Conservation (phyloP, 2,888 invertebrate species). For the Venusia cambrica region DNA sequence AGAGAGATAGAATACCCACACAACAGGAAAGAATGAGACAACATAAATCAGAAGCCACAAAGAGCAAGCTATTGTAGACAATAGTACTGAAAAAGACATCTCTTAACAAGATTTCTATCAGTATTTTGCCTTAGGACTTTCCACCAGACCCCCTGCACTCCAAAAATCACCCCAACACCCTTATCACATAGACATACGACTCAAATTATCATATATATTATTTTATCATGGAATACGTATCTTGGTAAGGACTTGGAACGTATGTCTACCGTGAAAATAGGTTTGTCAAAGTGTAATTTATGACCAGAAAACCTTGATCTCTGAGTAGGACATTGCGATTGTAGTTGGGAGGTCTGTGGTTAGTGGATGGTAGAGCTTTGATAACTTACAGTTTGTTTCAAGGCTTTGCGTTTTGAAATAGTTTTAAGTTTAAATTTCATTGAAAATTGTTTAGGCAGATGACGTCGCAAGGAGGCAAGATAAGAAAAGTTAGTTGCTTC, state of each 20-base stretch:
- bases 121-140: constrained; percentile 67
- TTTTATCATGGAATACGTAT: constrained; percentile 14
- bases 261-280: constrained; percentile 73
- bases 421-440: constrained; percentile 2
- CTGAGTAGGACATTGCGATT: neutral
- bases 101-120: constrained; percentile 78
- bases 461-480: neutral
- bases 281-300: constrained; percentile 71
- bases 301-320: constrained; percentile 45
- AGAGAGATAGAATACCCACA: constrained; percentile 49
- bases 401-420: constrained; percentile 25
- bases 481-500: neutral
- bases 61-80: constrained; percentile 78
- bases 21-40: too few relatives aligned
- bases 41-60: constrained; percentile 53
- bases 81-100: constrained; percentile 78
- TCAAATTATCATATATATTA: constrained; percentile 17
- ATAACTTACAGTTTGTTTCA: constrained; percentile 26
- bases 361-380: constrained; percentile 23
- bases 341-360: constrained; percentile 6
- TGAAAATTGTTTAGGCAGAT: neutral
- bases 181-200: constrained; percentile 18
- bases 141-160: constrained; percentile 34
- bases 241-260: constrained; percentile 65
- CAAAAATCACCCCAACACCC: constrained; percentile 4